phyloP scores from a whole-genome alignment of 1,140 invertebrate species.

The Drosophila subobscura region DNA sequence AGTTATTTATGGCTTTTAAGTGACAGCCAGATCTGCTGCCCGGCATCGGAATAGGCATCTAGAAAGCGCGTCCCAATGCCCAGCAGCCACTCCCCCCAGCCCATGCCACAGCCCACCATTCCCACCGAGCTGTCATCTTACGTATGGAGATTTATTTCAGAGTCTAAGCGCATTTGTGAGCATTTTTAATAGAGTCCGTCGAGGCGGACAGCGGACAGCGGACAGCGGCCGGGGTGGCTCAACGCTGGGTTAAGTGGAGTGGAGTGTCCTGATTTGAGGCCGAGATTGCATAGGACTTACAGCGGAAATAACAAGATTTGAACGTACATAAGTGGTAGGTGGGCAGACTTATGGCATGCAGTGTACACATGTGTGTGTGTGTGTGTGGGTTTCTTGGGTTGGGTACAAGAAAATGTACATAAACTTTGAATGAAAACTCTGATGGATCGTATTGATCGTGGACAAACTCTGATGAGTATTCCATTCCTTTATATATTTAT shows the following conservation, averaged over 20 bases:
- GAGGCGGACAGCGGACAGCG: not conserved
- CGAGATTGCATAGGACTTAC: constrained; percentile 29
- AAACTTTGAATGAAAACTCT: no score
- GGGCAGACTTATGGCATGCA: no score
- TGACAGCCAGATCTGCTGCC: constrained; percentile 54
- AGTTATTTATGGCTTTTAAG: constrained; percentile 80
- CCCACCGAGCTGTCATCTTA: constrained; percentile 59
- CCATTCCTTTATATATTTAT: no score
- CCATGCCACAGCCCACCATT: not conserved
- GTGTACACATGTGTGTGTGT: no score
- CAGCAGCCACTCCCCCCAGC: constrained; percentile 3
- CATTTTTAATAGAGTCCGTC: constrained; percentile 75
- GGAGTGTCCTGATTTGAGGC: constrained; percentile 44
- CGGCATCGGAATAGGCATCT: constrained; percentile 9
- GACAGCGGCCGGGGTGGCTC: constrained; percentile 3
- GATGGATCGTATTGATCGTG: no score
- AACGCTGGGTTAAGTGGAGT: constrained; percentile 59
- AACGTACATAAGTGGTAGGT: not conserved
- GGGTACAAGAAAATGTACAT: no score
- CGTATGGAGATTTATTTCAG: constrained; percentile 77
- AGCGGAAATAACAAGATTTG: constrained; percentile 29
- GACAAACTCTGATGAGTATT: no score
- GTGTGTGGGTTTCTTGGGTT: no score
- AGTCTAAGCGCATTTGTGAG: constrained; percentile 73
- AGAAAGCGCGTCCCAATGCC: not conserved